Evolutionary conservation across 2,888 invertebrate species (phyloP).

Genomic region (Sarcophaga caerulescens): DNA sequence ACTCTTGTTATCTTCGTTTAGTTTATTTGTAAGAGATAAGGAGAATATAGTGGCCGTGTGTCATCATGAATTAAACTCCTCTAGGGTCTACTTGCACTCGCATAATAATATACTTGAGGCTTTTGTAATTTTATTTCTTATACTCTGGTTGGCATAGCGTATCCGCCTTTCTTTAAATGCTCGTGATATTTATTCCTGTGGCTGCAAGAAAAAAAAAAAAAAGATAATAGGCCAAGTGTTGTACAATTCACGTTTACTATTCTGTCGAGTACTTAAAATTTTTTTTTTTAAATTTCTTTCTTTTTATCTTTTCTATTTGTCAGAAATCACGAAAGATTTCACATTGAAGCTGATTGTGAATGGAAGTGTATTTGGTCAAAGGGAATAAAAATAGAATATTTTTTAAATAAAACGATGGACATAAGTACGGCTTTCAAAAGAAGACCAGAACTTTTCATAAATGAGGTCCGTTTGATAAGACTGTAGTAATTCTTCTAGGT

Average conservation of each 20-base stretch:
- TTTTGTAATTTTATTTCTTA: conserved; percentile 35
- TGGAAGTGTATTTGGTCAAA: too few relatives aligned
- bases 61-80: conserved; percentile 60
- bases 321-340: conserved; percentile 37
- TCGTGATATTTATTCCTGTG: background rate
- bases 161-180: conserved; percentile 13
- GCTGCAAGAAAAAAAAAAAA: conserved; percentile 28
- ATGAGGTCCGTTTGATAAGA: too few relatives aligned
- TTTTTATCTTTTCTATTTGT: background rate
- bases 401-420: too few relatives aligned
- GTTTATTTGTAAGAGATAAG: conserved; percentile 9
- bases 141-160: background rate
- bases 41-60: conserved; percentile 38
- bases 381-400: too few relatives aligned
- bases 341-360: too few relatives aligned
- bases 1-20: conserved; percentile 15
- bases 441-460: too few relatives aligned
- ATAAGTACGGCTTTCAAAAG: too few relatives aligned
- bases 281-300: background rate
- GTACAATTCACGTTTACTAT: conserved; percentile 18
- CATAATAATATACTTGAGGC: conserved; percentile 59
- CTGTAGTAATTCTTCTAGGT: too few relatives aligned
- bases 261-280: background rate
- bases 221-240: conserved; percentile 56
- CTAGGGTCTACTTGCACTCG: conserved; percentile 59